These are phyloP conservation scores for Murina feae DNA, from an alignment of 2,113 vertebrate species.

Conservation along the genomic window DNA sequence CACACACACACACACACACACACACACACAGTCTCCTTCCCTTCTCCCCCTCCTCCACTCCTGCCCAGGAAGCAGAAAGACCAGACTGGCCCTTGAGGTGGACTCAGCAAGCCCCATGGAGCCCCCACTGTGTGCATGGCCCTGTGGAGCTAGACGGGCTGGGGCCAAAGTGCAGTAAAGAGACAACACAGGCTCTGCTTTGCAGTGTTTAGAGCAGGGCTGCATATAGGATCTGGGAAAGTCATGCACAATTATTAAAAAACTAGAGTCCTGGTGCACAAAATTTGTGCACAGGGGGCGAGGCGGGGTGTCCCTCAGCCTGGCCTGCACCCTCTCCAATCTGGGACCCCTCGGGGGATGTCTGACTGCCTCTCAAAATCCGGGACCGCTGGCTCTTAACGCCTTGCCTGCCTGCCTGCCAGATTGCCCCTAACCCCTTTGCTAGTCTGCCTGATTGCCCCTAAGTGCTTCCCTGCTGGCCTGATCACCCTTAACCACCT, in stretches of 20 bases:
- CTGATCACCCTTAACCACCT: too few species aligned
- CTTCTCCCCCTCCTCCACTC: background rate
- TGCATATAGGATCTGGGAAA: background rate
- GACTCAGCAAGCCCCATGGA: background rate
- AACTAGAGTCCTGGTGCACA: too few species aligned
- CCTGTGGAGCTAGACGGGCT: background rate
- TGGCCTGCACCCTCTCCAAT: too few species aligned
- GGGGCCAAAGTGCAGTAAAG: fast-evolving
- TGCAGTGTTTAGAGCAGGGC: background rate
- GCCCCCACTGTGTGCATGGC: background rate
- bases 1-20: background rate
- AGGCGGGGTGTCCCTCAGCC: too few species aligned
- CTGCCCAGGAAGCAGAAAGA: background rate
- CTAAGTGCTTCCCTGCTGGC: too few species aligned
- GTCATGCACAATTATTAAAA: background rate
- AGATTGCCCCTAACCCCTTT: too few species aligned
- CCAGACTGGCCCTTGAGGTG: background rate
- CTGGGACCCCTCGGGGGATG: too few species aligned
- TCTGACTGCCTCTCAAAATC: too few species aligned
- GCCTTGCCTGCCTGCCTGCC: too few species aligned
- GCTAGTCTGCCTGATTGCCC: too few species aligned
- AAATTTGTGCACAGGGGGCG: too few species aligned
- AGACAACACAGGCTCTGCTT: background rate
- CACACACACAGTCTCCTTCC: background rate
- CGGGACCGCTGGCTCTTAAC: too few species aligned